Evolutionary conservation across 1,140 invertebrate genomes (phyloP).

Genomic region (Battus philenor): DNA sequence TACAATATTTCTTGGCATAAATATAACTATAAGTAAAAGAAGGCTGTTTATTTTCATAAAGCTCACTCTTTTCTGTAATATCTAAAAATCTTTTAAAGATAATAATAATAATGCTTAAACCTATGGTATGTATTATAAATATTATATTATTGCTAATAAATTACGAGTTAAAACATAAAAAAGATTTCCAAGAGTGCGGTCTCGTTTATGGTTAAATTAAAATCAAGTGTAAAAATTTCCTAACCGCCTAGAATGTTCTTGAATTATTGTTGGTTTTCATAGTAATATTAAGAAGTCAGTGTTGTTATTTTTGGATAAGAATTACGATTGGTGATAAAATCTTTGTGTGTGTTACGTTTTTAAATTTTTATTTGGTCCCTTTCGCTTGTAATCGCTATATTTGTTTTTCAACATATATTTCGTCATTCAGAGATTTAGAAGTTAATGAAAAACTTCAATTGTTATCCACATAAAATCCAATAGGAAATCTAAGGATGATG

Average conservation of each 20-base stretch:
- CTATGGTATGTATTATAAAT: slow-evolving; percentile 75
- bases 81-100: slow-evolving; percentile 68
- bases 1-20: slow-evolving; percentile 42
- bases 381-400: slow-evolving; percentile 71
- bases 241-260: slow-evolving; percentile 55
- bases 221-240: slow-evolving; percentile 37
- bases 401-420: slow-evolving; percentile 32
- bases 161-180: slow-evolving; percentile 54
- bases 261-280: slow-evolving; percentile 19
- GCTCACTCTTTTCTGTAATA: slow-evolving; percentile 70
- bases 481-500: slow-evolving; percentile 41
- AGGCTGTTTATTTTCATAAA: slow-evolving; percentile 55
- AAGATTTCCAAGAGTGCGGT: slow-evolving; percentile 23
- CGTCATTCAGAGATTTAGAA: slow-evolving; percentile 43
- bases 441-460: slow-evolving; percentile 49
- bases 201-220: slow-evolving; percentile 33
- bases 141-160: slow-evolving; percentile 69
- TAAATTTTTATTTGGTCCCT: slow-evolving; percentile 69
- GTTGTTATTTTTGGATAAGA: slow-evolving; percentile 51
- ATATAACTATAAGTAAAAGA: slow-evolving; percentile 39
- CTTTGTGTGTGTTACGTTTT: slow-evolving; percentile 34
- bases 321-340: too few relatives aligned
- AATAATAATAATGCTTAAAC: slow-evolving; percentile 66
- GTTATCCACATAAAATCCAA: slow-evolving; percentile 51
- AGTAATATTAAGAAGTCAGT: slow-evolving; percentile 38